A percentile compares a stretch with the other conserved stretches of the same genome.
phyloP scores from a whole-genome alignment of 1,140 invertebrate species.

The Drosophila jambulina region DNA sequence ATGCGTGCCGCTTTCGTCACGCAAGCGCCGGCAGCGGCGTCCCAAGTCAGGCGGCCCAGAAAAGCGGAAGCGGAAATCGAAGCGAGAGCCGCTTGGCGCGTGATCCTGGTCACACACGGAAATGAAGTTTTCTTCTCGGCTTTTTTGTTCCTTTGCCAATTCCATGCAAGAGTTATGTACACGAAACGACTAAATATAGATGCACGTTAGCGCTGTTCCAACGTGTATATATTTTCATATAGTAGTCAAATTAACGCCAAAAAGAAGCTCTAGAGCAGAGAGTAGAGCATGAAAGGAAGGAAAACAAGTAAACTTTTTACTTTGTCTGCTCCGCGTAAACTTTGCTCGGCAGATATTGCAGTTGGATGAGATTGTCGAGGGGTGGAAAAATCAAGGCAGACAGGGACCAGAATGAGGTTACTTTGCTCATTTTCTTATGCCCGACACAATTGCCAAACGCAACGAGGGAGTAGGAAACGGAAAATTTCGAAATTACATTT shows the following conservation, averaged over 20 bases:
- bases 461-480: slow-evolving; percentile 20
- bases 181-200: slow-evolving; percentile 46
- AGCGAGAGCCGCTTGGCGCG: slow-evolving; percentile 55
- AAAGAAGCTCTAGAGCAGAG: not conserved
- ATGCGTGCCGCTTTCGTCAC: slow-evolving; percentile 56
- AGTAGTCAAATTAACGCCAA: slow-evolving; percentile 24
- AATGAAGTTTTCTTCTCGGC: slow-evolving; percentile 51
- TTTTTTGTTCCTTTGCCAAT: slow-evolving; percentile 2
- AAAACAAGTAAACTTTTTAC: slow-evolving; percentile 63
- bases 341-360: slow-evolving; percentile 57
- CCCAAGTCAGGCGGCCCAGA: slow-evolving; percentile 22
- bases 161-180: slow-evolving; percentile 34
- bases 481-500: slow-evolving; percentile 68
- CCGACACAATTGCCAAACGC: slow-evolving; percentile 58
- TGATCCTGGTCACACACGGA: slow-evolving; percentile 56
- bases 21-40: slow-evolving; percentile 20
- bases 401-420: slow-evolving; percentile 28
- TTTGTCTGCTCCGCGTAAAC: slow-evolving; percentile 49
- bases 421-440: slow-evolving; percentile 59
- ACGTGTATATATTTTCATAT: not conserved
- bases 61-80: slow-evolving; percentile 71
- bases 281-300: slow-evolving; percentile 11
- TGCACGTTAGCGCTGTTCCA: not conserved
- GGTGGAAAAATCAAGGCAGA: slow-evolving; percentile 8
- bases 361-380: slow-evolving; percentile 14